Evolutionary conservation across 2,888 invertebrate genomes (phyloP), one percentile per base, ranked within the genome.

Genomic region (Lasioglossum figueresi): DNA sequence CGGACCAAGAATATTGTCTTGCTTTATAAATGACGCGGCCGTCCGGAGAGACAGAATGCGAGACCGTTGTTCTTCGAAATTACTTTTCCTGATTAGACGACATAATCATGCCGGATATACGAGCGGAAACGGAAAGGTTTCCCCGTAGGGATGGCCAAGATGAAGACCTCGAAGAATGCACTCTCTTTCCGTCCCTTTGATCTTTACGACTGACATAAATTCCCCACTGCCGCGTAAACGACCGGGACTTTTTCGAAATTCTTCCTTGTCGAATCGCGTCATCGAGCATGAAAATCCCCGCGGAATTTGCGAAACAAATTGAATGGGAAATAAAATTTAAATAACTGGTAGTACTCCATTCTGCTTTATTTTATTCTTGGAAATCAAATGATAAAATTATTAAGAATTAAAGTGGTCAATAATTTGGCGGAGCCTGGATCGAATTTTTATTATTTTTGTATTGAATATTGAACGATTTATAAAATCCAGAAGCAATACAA

Each of bases 31-130:
- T 59, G 27, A 27, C 43, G 31, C 43, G 31, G 48, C 23, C 3
- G 43, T 4, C 56, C 56, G 10, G 56, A 2, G 16, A 43, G 43
- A 76, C 40, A 74, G 43, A 12, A 40, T 27, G 31, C 43, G 16
- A 45, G 16, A 40, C 68, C 68, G 76, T 72, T 79, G 63, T 87
- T 81, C 52, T 79, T 37, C 19, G 63, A 75, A 89, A 86, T 76
- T 86, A 81, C 81, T 83, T 71, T 72, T 59, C 77, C 74, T 84
- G 84, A 88, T 89, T 88, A 84, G 76, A 87, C 87, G 78, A 63
- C 52, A 75, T 76, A 80, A 80, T 77, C 43, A 40, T 56, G 52
- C 16, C 63, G 48, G 27, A 48, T 43, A 70, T 77, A 68, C 52
- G 23, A 78, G 68, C 71, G 59, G 43, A 37, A 71, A 79, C 37